A percentile compares a stretch with the other conserved stretches of the same genome.
phyloP scores from a whole-genome alignment of 2,888 invertebrate species.

The Hymenopus coronatus region DNA sequence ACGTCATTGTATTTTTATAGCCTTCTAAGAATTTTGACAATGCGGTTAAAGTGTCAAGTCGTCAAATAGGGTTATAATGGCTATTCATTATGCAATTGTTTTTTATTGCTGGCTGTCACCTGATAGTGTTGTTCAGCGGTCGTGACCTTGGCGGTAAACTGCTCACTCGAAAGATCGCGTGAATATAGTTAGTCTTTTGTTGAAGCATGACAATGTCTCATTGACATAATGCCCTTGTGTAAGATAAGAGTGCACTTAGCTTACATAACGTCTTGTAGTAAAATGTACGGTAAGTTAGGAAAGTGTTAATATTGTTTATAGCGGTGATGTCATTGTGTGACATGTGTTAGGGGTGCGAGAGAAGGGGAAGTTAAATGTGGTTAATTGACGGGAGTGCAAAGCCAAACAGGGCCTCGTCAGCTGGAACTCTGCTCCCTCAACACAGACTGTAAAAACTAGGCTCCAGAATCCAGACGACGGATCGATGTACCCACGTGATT shows the following conservation, averaged over 20 bases:
- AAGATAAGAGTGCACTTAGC: not conserved
- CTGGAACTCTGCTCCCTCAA: not conserved
- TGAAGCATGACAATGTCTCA: not conserved
- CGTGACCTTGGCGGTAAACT: not conserved
- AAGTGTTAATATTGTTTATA: not conserved
- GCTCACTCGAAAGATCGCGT: not conserved
- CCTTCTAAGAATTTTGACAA: not conserved
- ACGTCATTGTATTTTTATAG: not conserved
- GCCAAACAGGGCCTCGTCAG: not conserved
- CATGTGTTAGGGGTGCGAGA: not conserved
- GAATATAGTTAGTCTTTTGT: not conserved
- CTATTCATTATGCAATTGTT: not conserved
- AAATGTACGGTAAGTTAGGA: not conserved
- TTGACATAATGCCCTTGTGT: not conserved
- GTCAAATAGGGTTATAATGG: not conserved
- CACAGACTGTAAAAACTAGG: not conserved
- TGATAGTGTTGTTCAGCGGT: not conserved
- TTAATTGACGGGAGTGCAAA: not conserved
- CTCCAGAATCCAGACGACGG: conserved; percentile 7
- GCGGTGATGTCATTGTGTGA: not conserved
- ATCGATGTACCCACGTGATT: conserved; percentile 18
- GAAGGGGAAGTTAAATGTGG: not conserved
- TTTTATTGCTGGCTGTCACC: not conserved
- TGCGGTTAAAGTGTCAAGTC: not conserved
- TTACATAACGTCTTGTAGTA: not conserved